Base-by-base conservation (phyloP, 2,888 invertebrate genomes). In the Heliconius erato region DNA sequence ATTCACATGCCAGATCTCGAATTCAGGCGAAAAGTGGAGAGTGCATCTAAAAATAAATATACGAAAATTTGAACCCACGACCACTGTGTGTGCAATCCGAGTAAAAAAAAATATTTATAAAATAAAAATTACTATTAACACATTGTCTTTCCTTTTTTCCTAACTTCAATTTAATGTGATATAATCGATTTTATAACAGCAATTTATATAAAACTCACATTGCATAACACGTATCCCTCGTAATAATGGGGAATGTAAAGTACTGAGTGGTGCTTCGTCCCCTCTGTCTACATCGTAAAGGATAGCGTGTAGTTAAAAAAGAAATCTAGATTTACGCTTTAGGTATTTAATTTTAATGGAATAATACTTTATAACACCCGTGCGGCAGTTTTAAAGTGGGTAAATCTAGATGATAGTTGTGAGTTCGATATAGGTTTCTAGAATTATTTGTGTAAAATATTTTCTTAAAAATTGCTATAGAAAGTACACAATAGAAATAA, bases 231-330 rank as follows among this genome's bases (percentile, higher is more conserved):
- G 59, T 59, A 74, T 59, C 32, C 28, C 28, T 54, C 32, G 54
- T 54, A 74, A 74, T 74, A 49, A 74, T 54, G 74, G 74, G 74
- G 32, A 32, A 59, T 59, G 35, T 76, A n/a, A 76, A 76, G 76
- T 3, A 35, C 76, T 59, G 35, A 76, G 76, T 76, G 35, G 76
- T 76, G n/a, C 76, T 76, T 59, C 76, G 59, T 63, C 59, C 76
- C 76, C 76, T 76, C 76, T 76, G 76, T 76, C 76, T 76, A 35
- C 71, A n/a, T 72, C 71, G 76, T 35, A 59, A 76, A 76, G 59
- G 76, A 44, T 76, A 76, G 59, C 59, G 76, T 63, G 76, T n/a
- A n/a, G 44, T 44, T 44, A 72, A 44, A 72, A 72, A 44, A 72
- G 35, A 76, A 76, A 59, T 59, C 76, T 76, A 59, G 76, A 63